These are phyloP conservation scores for Plebejus argus DNA, from an alignment of 2,888 invertebrate species.

Conservation along the genomic window DNA sequence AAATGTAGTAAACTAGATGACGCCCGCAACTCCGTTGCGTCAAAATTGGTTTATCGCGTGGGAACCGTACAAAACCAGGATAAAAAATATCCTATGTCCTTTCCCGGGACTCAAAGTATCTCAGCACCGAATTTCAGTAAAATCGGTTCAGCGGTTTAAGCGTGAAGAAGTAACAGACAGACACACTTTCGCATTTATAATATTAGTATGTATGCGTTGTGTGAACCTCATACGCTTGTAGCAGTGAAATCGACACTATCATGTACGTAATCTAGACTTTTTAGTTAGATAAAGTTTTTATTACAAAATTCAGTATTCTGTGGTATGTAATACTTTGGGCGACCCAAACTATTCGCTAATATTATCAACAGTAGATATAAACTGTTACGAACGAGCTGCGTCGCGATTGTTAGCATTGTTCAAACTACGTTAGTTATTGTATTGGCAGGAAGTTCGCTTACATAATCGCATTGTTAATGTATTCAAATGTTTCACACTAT, in stretches of 20 bases:
- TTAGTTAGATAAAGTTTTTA: not conserved
- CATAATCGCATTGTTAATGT: slow-evolving; percentile 30
- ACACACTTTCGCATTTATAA: too few species aligned
- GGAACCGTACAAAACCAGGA: too few species aligned
- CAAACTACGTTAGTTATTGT: slow-evolving; percentile 24
- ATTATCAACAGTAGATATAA: slow-evolving; percentile 23
- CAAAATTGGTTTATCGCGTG: too few species aligned
- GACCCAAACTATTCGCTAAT: slow-evolving; percentile 19
- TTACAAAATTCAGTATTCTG: not conserved
- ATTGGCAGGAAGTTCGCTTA: slow-evolving; percentile 30
- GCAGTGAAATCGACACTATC: not conserved
- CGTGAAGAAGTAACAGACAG: too few species aligned
- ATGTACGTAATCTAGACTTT: not conserved
- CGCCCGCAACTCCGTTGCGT: too few species aligned
- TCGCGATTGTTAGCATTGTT: slow-evolving; percentile 22
- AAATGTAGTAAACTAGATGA: too few species aligned
- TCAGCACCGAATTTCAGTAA: too few species aligned
- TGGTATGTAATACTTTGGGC: not conserved
- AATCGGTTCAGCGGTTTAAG: too few species aligned
- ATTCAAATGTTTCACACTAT: slow-evolving; percentile 18
- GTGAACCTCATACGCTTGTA: not conserved
- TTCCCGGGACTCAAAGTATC: too few species aligned
- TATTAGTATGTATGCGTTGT: not conserved
- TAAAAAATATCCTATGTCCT: too few species aligned
- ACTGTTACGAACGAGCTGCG: slow-evolving; percentile 11